phyloP scores from a whole-genome alignment of 2,888 invertebrate genomes.

The Tiliacea citrago region DNA sequence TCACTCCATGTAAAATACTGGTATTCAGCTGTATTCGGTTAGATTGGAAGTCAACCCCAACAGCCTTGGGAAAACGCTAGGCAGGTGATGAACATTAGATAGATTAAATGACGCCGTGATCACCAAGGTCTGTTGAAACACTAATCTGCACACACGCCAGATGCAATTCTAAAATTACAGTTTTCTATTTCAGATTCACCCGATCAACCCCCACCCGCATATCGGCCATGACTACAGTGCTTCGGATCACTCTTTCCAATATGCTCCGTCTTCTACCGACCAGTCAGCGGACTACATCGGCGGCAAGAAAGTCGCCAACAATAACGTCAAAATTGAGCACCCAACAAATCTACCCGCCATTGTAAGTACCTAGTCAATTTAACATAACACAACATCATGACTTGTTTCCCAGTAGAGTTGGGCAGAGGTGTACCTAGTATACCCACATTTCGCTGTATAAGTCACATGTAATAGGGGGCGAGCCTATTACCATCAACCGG shows the following conservation, averaged over 20 bases:
- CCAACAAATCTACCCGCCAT: conserved; percentile 6
- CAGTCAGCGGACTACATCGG: not conserved
- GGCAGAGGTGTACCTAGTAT: not conserved
- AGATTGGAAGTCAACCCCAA: no score
- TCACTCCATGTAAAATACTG: no score
- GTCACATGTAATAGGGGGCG: no score
- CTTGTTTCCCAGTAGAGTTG: not conserved
- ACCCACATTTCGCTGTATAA: no score
- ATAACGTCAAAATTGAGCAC: conserved; percentile 4
- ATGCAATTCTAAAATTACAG: no score
- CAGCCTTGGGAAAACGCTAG: no score
- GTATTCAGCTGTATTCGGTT: no score
- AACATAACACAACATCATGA: not conserved
- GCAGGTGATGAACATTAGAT: not conserved
- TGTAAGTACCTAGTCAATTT: conserved; percentile 22
- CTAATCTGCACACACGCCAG: not conserved
- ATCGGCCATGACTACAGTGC: conserved; percentile 36
- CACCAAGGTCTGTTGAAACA: not conserved
- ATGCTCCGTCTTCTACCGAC: conserved; percentile 19
- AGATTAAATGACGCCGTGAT: not conserved
- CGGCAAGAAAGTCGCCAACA: not conserved
- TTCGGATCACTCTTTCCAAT: conserved; percentile 23
- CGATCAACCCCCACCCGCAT: not conserved
- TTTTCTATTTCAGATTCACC: conserved; percentile 21
- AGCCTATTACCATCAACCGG: no score